Evolutionary conservation across 2,888 invertebrate species (phyloP), one percentile per base, ranked within the genome.

Genomic region (Parnassius glacialis): DNA sequence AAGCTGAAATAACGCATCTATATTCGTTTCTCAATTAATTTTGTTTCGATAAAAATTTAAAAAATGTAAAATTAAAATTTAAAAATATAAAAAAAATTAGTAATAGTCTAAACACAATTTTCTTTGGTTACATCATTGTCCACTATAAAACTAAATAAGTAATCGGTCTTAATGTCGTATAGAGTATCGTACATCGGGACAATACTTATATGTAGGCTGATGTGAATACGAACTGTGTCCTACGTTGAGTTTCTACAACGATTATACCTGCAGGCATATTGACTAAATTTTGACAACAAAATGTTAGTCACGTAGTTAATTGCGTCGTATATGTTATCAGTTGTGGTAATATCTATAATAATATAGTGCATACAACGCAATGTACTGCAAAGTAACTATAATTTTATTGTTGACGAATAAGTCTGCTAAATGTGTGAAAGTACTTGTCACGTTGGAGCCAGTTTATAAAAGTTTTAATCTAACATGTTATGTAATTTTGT

Each of bases 191-290:
- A 62, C 57, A 44, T 58, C 50, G 25, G 50, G 62, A 62, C 62
- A 62, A 62, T 62, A 62, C 57, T 62, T 62, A 54, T 44, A 41
- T 50, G 34, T 53, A 62, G 16, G 50, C 62, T 54, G 52, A 20
- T 42, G 16, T 1, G 13, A 41, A 45, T 12, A 54, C 43, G 53
- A 13, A 10, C 48, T 41, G 47, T 42, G n/a, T 9, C 13, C 10
- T 25, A 7, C 42, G 48, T 43, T 20, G 12, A 10, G 20, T 52
- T 52, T 58, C 47, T 44, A 42, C 52, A 10, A 13, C 44, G 10
- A 25, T n/a, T 13, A 52, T 44, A 43, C 58, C 20, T 20, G 20
- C 20, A 20, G 20, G 20, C 20, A 20, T 20, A 20, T 20, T 20
- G 20, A 20, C 20, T 2, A 20, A 20, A 20, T 20, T 20, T 20